Conservation (phyloP, 2,888 invertebrate genomes). For the Halictus ligatus region DNA sequence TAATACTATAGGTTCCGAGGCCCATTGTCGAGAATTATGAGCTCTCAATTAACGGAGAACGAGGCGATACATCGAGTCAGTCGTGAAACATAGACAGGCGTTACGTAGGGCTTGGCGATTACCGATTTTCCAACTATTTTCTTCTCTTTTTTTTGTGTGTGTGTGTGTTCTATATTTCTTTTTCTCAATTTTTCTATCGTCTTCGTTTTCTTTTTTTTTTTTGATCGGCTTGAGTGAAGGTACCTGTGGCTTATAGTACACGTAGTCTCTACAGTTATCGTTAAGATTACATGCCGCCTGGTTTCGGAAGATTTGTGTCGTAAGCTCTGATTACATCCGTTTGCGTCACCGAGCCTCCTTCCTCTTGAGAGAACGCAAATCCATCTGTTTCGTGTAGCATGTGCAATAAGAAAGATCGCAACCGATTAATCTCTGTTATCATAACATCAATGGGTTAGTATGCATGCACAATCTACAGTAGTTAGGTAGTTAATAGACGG, state of each 20-base stretch:
- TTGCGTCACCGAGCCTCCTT: constrained; percentile 97
- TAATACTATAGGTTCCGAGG: constrained; percentile 53
- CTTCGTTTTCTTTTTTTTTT: neutral
- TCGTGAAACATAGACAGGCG: constrained; percentile 54
- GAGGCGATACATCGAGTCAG: constrained; percentile 24
- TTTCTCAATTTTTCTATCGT: neutral
- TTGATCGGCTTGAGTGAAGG: constrained; percentile 33
- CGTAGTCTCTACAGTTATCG: constrained; percentile 40
- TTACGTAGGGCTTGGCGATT: constrained; percentile 54
- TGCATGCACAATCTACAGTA: constrained; percentile 43
- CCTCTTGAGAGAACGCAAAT: constrained; percentile 99
- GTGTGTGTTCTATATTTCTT: neutral
- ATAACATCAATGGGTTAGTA: constrained; percentile 46
- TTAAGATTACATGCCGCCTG: constrained; percentile 88
- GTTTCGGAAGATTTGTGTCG: constrained; percentile 95
- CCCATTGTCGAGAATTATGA: constrained; percentile 20
- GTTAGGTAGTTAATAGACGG: neutral
- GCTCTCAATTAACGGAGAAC: neutral
- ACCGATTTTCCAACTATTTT: constrained; percentile 6
- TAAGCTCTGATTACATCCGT: constrained; percentile 98
- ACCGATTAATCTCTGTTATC: constrained; percentile 64
- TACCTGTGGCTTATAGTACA: constrained; percentile 47
- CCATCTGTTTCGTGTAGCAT: constrained; percentile 89
- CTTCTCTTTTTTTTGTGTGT: neutral
- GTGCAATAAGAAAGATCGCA: constrained; percentile 72